Conservation (phyloP, 2,113 vertebrate genomes). For the Dromaius novaehollandiae region DNA sequence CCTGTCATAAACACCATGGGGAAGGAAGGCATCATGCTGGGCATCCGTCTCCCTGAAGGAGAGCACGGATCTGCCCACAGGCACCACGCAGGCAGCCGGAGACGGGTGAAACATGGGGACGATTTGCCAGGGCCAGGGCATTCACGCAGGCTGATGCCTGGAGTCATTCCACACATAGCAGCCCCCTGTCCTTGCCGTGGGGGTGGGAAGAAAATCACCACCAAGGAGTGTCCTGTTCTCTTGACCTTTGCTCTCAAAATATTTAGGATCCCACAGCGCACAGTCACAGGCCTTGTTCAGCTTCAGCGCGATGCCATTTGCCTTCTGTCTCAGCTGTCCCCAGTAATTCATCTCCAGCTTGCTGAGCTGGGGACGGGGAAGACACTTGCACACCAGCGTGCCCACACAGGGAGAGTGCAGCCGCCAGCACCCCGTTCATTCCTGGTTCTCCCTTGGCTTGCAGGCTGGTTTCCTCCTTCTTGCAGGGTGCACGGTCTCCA, state of each 20-base stretch:
- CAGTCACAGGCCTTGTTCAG: slow-evolving; percentile 61
- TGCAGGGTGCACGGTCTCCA: background rate
- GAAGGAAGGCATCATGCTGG: accelerated
- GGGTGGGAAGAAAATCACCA: slow-evolving; percentile 11
- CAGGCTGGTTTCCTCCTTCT: background rate
- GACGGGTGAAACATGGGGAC: background rate
- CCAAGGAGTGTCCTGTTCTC: slow-evolving; percentile 61
- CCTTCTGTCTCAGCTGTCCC: slow-evolving; percentile 73
- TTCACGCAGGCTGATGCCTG: background rate
- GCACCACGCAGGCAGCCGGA: background rate
- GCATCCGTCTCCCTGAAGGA: background rate
- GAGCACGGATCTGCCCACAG: background rate
- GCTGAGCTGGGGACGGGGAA: background rate
- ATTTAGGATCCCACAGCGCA: slow-evolving; percentile 70
- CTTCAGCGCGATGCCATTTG: slow-evolving; percentile 65
- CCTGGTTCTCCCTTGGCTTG: background rate
- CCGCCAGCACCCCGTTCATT: background rate
- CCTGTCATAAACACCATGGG: background rate
- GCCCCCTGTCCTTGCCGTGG: background rate
- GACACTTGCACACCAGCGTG: background rate
- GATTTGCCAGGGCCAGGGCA: background rate
- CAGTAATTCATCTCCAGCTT: slow-evolving; percentile 68
- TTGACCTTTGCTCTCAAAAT: slow-evolving; percentile 77
- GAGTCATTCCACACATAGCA: slow-evolving; percentile 42
- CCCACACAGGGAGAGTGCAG: background rate